Conservation (phyloP, 2,888 invertebrate species). For the Pachycephus smyrnensis region DNA sequence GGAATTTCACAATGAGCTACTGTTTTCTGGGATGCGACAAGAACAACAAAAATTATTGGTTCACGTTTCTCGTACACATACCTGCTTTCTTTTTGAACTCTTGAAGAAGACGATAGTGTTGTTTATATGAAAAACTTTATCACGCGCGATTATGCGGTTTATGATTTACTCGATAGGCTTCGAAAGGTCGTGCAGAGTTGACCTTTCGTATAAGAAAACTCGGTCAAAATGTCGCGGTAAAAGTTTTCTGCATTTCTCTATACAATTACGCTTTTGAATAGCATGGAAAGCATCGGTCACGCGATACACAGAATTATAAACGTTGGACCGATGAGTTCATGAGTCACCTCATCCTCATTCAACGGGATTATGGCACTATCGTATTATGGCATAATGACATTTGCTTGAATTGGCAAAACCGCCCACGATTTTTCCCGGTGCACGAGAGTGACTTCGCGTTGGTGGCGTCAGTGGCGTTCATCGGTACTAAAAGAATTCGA, state of each 20-base stretch:
- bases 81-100: not conserved
- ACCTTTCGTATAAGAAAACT: not conserved
- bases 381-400: not conserved
- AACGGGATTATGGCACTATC: not conserved
- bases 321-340: not conserved
- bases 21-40: not conserved
- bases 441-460: not conserved
- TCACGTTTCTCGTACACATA: not conserved
- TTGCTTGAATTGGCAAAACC: not conserved
- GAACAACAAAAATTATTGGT: not conserved
- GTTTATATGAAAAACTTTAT: not conserved
- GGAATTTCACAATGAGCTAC: not conserved
- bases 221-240: not conserved
- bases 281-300: not conserved
- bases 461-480: not conserved
- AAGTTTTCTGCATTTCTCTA: not conserved
- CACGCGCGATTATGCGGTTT: not conserved
- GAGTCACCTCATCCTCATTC: not conserved
- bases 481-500: too few relatives aligned
- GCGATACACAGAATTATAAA: not conserved
- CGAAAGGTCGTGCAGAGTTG: not conserved
- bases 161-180: not conserved
- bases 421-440: not conserved
- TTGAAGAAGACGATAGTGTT: not conserved
- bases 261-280: not conserved